Conservation (phyloP, 2,797 vertebrate species). For the Eutrigla gurnardus region DNA sequence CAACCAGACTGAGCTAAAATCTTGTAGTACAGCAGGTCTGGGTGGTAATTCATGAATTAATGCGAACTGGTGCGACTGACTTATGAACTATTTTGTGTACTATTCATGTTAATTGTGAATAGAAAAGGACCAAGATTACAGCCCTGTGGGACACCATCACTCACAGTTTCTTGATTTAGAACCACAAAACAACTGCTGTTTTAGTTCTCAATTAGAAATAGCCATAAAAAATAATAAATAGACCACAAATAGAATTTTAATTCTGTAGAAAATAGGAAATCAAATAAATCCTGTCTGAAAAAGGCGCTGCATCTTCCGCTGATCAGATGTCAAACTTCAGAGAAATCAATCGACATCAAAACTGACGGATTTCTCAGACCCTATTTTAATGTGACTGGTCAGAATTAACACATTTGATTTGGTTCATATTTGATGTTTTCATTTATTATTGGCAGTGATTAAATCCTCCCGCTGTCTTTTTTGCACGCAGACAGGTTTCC, state of each 20-base stretch:
- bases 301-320: too few relatives aligned
- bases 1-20: neutral
- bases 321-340: neutral
- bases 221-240: neutral
- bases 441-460: neutral
- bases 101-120: neutral
- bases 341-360: neutral
- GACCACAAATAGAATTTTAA: neutral
- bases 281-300: neutral
- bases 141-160: slow-evolving; percentile 23
- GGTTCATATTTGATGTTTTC: slow-evolving; percentile 9
- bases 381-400: neutral
- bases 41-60: neutral
- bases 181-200: neutral
- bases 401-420: slow-evolving; percentile 6
- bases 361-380: neutral
- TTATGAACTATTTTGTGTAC: neutral
- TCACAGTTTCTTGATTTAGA: neutral
- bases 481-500: neutral
- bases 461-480: neutral
- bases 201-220: neutral
- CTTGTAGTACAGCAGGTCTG: too few relatives aligned
- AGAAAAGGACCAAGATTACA: neutral
- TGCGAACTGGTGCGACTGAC: neutral
- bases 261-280: neutral